A percentile compares a stretch with the other conserved stretches of the same genome.
These are phyloP conservation scores for Drosophila peninsularis DNA, from an alignment of 2,888 invertebrate species.

Conservation along the genomic window DNA sequence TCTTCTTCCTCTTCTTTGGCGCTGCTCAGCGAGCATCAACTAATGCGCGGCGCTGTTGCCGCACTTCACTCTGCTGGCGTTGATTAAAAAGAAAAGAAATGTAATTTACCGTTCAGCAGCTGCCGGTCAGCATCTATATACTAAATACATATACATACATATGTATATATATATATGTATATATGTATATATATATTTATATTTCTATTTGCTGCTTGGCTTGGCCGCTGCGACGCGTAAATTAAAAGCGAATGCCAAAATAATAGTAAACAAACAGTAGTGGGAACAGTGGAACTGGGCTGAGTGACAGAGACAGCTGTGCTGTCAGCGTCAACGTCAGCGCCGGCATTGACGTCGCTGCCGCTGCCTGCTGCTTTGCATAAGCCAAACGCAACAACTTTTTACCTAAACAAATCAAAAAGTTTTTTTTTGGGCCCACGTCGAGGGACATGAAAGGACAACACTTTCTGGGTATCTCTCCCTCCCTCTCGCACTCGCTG, in stretches of 20 bases:
- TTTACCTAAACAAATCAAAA: constrained; percentile 67
- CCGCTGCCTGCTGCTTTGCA: constrained; percentile 47
- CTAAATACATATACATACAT: background rate
- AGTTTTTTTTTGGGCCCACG: constrained; percentile 42
- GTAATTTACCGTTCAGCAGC: constrained; percentile 61
- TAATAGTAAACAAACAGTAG: constrained; percentile 64
- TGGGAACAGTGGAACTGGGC: constrained; percentile 12
- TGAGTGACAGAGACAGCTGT: constrained; percentile 13
- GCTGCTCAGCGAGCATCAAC: constrained; percentile 43
- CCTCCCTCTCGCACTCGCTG: too few species aligned
- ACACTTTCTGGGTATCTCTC: constrained; percentile 25
- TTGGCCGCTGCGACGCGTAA: constrained; percentile 56
- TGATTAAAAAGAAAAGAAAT: constrained; percentile 60
- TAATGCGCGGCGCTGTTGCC: constrained; percentile 57
- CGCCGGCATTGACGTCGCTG: constrained; percentile 15
- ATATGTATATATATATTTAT: constrained; percentile 41
- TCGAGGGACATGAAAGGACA: constrained; percentile 59
- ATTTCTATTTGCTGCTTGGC: constrained; percentile 76
- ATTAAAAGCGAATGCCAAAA: constrained; percentile 68
- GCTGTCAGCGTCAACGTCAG: constrained; percentile 11
- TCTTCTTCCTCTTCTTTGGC: constrained; percentile 6
- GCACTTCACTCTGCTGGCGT: constrained; percentile 42
- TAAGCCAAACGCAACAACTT: constrained; percentile 61
- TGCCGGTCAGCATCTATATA: constrained; percentile 12
- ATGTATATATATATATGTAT: constrained; percentile 36